A percentile compares a stretch with the other conserved stretches of the same genome.
Conservation (phyloP, 2,113 vertebrate genomes). For the Alethe diademata region DNA sequence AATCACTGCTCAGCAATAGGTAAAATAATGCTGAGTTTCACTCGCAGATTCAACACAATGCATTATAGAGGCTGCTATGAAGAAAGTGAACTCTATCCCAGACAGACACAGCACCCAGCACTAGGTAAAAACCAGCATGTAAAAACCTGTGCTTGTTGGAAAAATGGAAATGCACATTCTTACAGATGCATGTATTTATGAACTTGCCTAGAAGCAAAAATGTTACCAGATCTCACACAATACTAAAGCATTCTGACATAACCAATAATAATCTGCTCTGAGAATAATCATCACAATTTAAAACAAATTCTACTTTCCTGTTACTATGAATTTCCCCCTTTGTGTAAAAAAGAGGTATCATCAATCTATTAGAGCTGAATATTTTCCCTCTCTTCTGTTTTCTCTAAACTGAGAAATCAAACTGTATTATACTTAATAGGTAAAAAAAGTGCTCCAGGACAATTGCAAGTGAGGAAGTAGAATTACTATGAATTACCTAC, state of each 20-base stretch:
- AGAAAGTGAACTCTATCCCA: not conserved
- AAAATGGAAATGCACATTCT: not conserved
- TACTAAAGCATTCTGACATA: not conserved
- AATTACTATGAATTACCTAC: not conserved
- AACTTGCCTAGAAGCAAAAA: not conserved
- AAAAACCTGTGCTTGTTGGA: not conserved
- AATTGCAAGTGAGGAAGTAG: not conserved
- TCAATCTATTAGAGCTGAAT: not conserved
- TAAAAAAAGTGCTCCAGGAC: not conserved
- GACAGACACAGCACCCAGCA: not conserved
- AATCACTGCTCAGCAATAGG: not conserved
- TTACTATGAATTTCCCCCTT: not conserved
- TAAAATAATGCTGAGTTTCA: not conserved
- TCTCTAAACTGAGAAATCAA: not conserved
- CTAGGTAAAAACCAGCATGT: not conserved
- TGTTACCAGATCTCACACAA: not conserved
- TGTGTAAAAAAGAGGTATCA: not conserved
- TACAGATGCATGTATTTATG: accelerated
- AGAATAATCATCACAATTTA: not conserved
- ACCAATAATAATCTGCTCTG: not conserved
- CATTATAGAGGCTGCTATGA: not conserved
- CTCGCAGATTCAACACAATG: not conserved
- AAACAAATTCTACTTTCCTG: not conserved
- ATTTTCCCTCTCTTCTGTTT: not conserved
- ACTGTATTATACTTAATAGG: not conserved